phyloP scores from a whole-genome alignment of 1,140 invertebrate genomes.

The Listronotus oregonensis region DNA sequence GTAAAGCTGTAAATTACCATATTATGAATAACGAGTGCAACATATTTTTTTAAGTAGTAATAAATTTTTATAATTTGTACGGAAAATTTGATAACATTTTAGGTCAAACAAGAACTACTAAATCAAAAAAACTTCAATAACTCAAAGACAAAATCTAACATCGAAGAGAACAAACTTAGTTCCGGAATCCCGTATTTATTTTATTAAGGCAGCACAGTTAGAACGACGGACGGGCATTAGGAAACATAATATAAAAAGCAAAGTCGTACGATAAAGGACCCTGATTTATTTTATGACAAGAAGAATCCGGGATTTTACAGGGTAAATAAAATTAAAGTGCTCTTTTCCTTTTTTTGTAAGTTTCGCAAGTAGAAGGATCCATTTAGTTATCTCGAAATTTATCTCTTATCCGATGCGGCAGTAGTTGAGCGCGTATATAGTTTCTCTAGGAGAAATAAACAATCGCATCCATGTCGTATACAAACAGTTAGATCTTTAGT shows the following conservation, averaged over 20 bases:
- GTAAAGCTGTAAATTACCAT: no score
- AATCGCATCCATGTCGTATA: no score
- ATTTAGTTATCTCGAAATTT: conserved; percentile 37
- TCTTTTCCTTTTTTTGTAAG: conserved; percentile 24
- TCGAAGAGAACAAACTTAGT: conserved; percentile 18
- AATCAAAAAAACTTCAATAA: conserved; percentile 25
- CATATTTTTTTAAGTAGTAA: no score
- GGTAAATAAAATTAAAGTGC: conserved; percentile 38
- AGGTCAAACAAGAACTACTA: conserved; percentile 13
- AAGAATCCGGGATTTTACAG: conserved; percentile 36
- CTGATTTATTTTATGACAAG: conserved; percentile 37
- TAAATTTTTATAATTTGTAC: no score
- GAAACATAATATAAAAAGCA: conserved; percentile 37
- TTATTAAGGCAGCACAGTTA: conserved; percentile 30
- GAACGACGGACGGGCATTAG: conserved; percentile 31
- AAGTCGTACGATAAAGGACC: conserved; percentile 31
- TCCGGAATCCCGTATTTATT: conserved; percentile 35
- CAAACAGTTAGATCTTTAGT: no score
- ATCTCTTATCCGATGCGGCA: conserved; percentile 20
- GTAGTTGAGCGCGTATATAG: conserved; percentile 4
- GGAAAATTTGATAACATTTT: no score
- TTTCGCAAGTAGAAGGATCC: conserved; percentile 35
- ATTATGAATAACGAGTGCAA: no score
- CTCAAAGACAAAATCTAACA: conserved; percentile 9
- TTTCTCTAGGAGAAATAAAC: conserved; percentile 32